These are phyloP conservation scores for Apogon hyalosoma DNA, from an alignment of 2,797 vertebrate species.

Conservation along the genomic window DNA sequence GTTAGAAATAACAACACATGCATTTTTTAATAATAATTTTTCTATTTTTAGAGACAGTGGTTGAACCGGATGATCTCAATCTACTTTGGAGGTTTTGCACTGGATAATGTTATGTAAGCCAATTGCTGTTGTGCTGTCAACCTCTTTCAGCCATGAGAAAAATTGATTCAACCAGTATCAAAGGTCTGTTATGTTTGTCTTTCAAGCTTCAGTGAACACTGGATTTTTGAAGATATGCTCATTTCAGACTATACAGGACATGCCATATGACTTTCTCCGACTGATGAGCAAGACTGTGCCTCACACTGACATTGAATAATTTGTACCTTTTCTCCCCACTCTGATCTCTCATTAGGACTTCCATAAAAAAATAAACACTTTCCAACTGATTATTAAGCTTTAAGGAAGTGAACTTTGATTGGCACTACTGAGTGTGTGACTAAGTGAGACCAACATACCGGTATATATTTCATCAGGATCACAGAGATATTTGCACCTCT, in stretches of 20 bases:
- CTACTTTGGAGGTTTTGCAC: constrained; percentile 20
- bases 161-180: constrained; percentile 3
- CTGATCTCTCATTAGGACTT: too few relatives aligned
- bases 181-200: neutral
- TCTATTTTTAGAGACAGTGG: constrained; percentile 46
- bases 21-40: constrained; percentile 34
- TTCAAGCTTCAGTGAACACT: neutral
- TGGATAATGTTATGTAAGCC: constrained; percentile 33
- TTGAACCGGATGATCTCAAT: constrained; percentile 41
- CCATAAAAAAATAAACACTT: neutral
- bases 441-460: constrained; percentile 20
- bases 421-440: neutral
- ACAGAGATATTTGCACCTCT: constrained; percentile 22
- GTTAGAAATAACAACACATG: constrained; percentile 29
- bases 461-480: constrained; percentile 10
- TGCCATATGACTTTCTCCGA: neutral
- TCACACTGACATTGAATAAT: neutral
- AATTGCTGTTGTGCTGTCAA: constrained; percentile 11
- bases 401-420: neutral
- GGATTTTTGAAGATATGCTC: neutral
- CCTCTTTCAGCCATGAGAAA: constrained; percentile 14
- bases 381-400: neutral
- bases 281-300: neutral
- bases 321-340: neutral
- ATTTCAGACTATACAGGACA: neutral